These are phyloP conservation scores for Spodoptera picta DNA, from an alignment of 2,888 invertebrate genomes.

Conservation along the genomic window DNA sequence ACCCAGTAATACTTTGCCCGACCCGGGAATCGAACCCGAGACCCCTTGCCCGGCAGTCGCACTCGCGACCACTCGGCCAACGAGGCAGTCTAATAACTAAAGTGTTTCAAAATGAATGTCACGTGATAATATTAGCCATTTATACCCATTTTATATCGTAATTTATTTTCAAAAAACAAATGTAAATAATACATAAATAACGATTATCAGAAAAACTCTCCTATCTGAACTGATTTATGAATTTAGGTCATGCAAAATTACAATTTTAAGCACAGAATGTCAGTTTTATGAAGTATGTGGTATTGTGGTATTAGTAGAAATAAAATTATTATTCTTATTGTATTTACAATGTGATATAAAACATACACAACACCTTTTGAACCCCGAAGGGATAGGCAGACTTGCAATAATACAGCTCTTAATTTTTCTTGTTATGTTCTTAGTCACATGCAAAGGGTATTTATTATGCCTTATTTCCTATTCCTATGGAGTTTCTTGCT, in stretches of 20 bases:
- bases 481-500: too few species aligned
- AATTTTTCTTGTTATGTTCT: too few species aligned
- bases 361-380: too few species aligned
- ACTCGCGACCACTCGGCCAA: too few species aligned
- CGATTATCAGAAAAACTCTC: slow-evolving; percentile 50
- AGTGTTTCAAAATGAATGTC: slow-evolving; percentile 10
- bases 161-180: slow-evolving; percentile 45
- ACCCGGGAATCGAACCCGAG: too few species aligned
- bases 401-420: too few species aligned
- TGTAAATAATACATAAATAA: slow-evolving; percentile 49
- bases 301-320: slow-evolving; percentile 13
- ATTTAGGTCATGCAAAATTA: slow-evolving; percentile 55
- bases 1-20: too few species aligned
- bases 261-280: slow-evolving; percentile 50
- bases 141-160: slow-evolving; percentile 18
- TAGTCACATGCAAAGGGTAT: too few species aligned
- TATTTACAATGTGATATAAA: not conserved
- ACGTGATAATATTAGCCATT: slow-evolving; percentile 35
- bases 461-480: too few species aligned
- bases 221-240: slow-evolving; percentile 57
- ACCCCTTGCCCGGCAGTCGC: too few species aligned
- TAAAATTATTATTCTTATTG: slow-evolving; percentile 23
- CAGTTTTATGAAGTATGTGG: slow-evolving; percentile 38
- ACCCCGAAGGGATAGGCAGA: too few species aligned
- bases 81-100: too few species aligned